Base-by-base conservation (phyloP, 2,113 vertebrate genomes). In the Oryzias celebensis region DNA sequence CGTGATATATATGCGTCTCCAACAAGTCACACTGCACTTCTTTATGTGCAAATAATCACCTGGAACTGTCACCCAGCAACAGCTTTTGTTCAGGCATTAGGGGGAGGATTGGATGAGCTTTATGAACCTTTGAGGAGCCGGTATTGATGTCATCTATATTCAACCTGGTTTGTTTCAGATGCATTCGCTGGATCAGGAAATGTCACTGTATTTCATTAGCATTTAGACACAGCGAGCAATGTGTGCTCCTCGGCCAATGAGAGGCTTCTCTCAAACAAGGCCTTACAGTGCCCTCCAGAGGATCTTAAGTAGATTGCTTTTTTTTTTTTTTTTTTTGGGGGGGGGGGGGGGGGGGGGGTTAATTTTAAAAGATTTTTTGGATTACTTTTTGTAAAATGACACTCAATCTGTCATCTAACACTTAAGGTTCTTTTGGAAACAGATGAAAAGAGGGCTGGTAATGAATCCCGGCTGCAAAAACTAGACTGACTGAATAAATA, bases 161-260 rank as follows among this genome's bases (percentile, higher is more conserved):
- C 81, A 75, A 77, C 61, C 73, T 50, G 68, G 58, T 70, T 80
- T 80, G 65, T 81, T 80, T 79, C 83, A 76, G 75, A 83, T 76
- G 73, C 81, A 77, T 80, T 77, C 79, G 67, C 49, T 57, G 72
- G 78, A 86, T 88, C 82, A 80, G 74, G 68, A 89, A 90, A 90
- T 90, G 87, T 87, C 87, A 89, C 75, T 82, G 88, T 85, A 89
- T 89, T 83, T 82, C 72, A 86, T 89, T 90, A 85, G 85, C 87
- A 89, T 90, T 89, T 78, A 84, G 73, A 79, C 73, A 71, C 69
- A 80, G 67, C 73, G 81, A 87, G 78, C 68, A 74, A 53, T 55
- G 69, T 71, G 68, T 36, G 5, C 31, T 78, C 52, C 58, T 63
- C 65, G 26, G 65, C 57, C 60, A 62, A 65, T 63, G 54, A 69